Evolutionary conservation across 35 echinoderm and acorn worm species (phyloP), one percentile per base, ranked within the genome.

Genomic region (Apostichopus parvimensis): DNA sequence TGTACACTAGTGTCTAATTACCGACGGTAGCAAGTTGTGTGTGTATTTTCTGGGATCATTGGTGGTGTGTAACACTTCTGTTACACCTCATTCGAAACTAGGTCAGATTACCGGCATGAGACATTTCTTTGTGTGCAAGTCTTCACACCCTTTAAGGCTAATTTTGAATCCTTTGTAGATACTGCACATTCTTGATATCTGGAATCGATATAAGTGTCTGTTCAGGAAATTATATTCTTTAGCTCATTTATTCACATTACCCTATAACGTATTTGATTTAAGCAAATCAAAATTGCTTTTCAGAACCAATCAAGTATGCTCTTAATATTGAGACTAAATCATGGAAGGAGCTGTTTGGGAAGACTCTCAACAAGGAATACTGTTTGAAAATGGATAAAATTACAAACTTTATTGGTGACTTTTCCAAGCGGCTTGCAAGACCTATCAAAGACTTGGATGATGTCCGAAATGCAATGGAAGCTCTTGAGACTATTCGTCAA

Each of bases 351-450:
- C 75, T 96, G 68, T 94, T 99, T 86, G 97, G 97, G 5, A 94
- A 92, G 77, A 95, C 80, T 54, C 92, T 99, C 6, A 99, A 96
- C 91, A 91, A 96, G 25, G 97, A 99, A 77, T 99, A 94, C 89
- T 91, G 95, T 92, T 78, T 70, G 87, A 99, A 96, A 93, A 96
- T 99, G 97, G 95, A 99, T 91, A 95, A 96, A 54, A 91, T 99
- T 24, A 93, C 80, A 14, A 93, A 99, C 91, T 99, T 99, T 91
- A 88, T 95, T 56, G 56, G 73, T 21, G 97, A 99, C 56, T 96
- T 96, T 45, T 57, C 97, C 78, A 99, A 99, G 84, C 77, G 95
- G 17, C 91, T 99, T 9, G 57, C 72, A 54, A 77, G 97, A 53
- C 93, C 93, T 12, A 99, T 99, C 90, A 93, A 94, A 62, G 97